Evolutionary conservation across 1,140 invertebrate species (phyloP).

Genomic region (Drosophila albomicans): DNA sequence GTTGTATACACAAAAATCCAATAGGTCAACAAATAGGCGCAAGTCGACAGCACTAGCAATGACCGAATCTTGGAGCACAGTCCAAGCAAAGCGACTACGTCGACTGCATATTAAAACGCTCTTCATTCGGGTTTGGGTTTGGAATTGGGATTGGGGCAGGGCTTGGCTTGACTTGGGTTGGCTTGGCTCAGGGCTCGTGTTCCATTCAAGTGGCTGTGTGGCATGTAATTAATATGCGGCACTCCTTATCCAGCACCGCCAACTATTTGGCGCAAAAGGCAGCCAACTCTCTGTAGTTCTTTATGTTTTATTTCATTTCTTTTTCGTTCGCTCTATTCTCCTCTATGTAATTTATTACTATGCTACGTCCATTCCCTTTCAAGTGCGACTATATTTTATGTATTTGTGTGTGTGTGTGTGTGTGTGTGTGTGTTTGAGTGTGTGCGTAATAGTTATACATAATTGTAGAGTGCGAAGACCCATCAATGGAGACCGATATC

Average conservation of each 20-base stretch:
- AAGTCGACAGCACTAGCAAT: slow-evolving; percentile 5
- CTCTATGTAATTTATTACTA: slow-evolving; percentile 36
- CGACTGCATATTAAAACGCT: slow-evolving; percentile 60
- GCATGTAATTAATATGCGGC: slow-evolving; percentile 76
- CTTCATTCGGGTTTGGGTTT: not conserved
- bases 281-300: slow-evolving; percentile 11
- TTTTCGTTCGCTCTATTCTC: slow-evolving; percentile 10
- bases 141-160: slow-evolving; percentile 7
- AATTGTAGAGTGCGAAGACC: slow-evolving; percentile 7
- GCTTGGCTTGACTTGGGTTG: not conserved
- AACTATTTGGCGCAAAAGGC: slow-evolving; percentile 63
- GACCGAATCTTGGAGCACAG: slow-evolving; percentile 12
- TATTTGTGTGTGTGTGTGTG: not conserved
- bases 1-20: slow-evolving; percentile 6
- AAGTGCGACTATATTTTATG: not conserved
- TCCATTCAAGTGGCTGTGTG: slow-evolving; percentile 62
- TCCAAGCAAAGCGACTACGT: slow-evolving; percentile 33
- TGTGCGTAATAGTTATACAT: slow-evolving; percentile 9
- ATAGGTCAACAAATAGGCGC: slow-evolving; percentile 38
- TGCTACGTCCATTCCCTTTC: slow-evolving; percentile 34
- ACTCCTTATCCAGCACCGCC: slow-evolving; percentile 59
- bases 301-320: slow-evolving; percentile 6
- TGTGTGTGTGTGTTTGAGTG: not conserved
- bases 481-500: slow-evolving; percentile 19
- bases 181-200: slow-evolving; percentile 39